Percentiles rank a stretch among this genome's conserved stretches.
Evolutionary conservation across 1,140 invertebrate species (phyloP).

Genomic region (Frieseomelitta varia): DNA sequence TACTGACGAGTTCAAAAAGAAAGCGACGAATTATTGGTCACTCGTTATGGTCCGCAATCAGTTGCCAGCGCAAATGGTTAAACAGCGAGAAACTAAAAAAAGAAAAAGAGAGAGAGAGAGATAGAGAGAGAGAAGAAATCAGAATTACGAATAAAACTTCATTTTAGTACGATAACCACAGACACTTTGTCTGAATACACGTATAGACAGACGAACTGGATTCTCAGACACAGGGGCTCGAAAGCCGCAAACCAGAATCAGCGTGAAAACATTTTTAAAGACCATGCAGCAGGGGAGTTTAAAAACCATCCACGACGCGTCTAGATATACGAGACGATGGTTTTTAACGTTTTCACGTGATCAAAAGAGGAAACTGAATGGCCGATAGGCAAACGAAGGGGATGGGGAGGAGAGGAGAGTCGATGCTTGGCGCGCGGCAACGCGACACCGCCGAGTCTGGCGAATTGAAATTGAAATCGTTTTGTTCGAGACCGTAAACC

Average conservation of each 20-base stretch:
- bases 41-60: no score
- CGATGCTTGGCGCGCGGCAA: background rate
- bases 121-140: background rate
- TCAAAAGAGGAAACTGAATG: conserved; percentile 13
- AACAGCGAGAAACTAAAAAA: background rate
- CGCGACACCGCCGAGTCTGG: background rate
- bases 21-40: no score
- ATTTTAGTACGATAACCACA: background rate
- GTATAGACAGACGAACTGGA: no score
- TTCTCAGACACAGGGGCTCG: background rate
- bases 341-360: background rate
- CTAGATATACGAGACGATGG: background rate
- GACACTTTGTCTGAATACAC: background rate
- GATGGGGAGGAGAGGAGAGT: no score
- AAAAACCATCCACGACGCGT: background rate
- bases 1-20: no score
- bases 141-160: background rate
- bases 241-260: background rate
- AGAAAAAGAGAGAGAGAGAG: no score
- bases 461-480: conserved; percentile 11
- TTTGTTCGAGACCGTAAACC: conserved; percentile 3
- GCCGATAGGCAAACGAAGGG: background rate
- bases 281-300: background rate
- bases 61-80: no score
- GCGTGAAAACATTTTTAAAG: background rate